Evolutionary conservation across 1,140 invertebrate genomes (phyloP), one percentile per base, ranked within the genome.

Genomic region (Zaprionus kolodkinae): DNA sequence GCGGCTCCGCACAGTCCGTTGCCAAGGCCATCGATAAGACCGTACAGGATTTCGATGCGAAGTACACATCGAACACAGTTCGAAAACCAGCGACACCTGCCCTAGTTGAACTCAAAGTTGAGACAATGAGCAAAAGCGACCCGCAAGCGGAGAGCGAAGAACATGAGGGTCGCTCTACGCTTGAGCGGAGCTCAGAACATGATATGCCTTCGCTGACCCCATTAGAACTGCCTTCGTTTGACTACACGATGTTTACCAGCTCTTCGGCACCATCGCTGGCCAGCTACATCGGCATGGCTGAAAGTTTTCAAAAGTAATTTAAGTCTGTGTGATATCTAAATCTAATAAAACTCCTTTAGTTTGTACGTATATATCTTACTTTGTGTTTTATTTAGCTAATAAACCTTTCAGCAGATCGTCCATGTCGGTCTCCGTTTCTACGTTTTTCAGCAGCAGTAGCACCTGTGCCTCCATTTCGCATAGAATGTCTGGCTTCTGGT

Each of bases 401-500:
- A 92, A 68, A 3, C 79, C 86, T 60, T 92, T 83, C 0, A 91
- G 45, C 10, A 92, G 61, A 43, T 91, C 86, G 27, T 95, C 93
- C 54, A 93, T 93, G 72, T 94, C 93, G 43, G 94, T 94, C 73
- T 93, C 92, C 5, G 93, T 89, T 82, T 94, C 93, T 1, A 95
- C 75, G 72, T 94, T 80, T 25, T 94, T 93, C 11, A 95, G 78
- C 78, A 94, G 90, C 38, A 94, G 72, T 13, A 94, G 79, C 13
- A 95, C 79, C 54, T 94, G 93, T 45, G 95, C 95, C 74, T 97
- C 96, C 93, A 96, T 93, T 27, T 96, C 94, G 15, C 96, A 70
- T 0, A 97, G 91, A 77, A 94, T 93, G 57, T 93, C 93, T 7
- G 96, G 96, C 86, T 97, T 97, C 77, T 95, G 95, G 82, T 96